phyloP scores from a whole-genome alignment of 2,888 invertebrate genomes.

The Ferrisia virgata region DNA sequence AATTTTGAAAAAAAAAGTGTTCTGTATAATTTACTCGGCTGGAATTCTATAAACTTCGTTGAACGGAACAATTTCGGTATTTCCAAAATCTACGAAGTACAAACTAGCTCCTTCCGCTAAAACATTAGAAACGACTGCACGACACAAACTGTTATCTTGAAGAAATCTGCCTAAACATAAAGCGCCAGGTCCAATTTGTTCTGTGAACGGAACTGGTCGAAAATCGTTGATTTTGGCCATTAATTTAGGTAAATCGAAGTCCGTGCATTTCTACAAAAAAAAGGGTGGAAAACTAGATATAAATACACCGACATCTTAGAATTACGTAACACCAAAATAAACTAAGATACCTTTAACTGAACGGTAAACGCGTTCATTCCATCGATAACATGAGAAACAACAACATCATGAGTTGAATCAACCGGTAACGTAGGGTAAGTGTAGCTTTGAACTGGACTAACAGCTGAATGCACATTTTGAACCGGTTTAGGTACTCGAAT shows the following conservation, averaged over 20 bases:
- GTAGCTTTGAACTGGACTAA: constrained; percentile 51
- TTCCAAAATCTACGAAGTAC: constrained; percentile 68
- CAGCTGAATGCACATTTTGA: constrained; percentile 25
- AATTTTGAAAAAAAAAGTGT: background rate
- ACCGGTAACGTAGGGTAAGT: constrained; percentile 55
- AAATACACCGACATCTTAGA: background rate
- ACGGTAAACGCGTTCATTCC: constrained; percentile 76
- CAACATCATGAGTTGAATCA: constrained; percentile 64
- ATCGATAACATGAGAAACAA: constrained; percentile 74
- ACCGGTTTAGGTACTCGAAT: background rate
- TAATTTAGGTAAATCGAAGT: constrained; percentile 63
- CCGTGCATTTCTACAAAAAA: constrained; percentile 52
- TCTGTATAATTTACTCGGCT: constrained; percentile 51
- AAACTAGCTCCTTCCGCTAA: constrained; percentile 68
- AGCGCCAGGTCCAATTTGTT: constrained; percentile 70
- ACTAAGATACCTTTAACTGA: constrained; percentile 60
- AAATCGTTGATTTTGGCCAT: constrained; percentile 58
- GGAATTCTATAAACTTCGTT: constrained; percentile 73
- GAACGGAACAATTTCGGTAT: constrained; percentile 62
- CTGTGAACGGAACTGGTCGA: constrained; percentile 58
- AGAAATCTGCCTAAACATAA: constrained; percentile 73
- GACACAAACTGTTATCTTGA: constrained; percentile 66
- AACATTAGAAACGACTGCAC: constrained; percentile 73
- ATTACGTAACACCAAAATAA: constrained; percentile 49
- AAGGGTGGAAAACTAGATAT: background rate